A percentile compares a stretch with the other conserved stretches of the same genome.
Conservation (phyloP, 2,113 vertebrate genomes). For the Ascaphus truei region DNA sequence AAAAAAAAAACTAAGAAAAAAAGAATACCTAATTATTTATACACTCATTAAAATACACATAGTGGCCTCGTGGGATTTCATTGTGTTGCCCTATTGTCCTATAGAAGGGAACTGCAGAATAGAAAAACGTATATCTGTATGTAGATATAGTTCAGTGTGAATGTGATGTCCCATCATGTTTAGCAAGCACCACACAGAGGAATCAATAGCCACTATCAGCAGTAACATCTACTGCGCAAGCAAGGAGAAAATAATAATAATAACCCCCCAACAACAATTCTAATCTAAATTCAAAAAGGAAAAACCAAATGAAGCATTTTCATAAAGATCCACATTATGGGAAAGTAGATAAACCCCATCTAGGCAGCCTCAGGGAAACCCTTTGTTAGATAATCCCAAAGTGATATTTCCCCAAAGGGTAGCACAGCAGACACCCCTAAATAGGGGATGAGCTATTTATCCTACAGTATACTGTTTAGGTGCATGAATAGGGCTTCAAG, state of each 20-base stretch:
- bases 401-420: neutral
- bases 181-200: neutral
- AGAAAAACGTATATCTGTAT: neutral
- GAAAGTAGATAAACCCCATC: slow-evolving; percentile 22
- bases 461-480: too few species aligned
- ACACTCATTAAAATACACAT: too few species aligned
- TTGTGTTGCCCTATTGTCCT: too few species aligned
- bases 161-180: neutral
- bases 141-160: neutral
- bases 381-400: slow-evolving; percentile 12
- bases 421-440: too few species aligned
- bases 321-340: slow-evolving; percentile 32
- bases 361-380: neutral
- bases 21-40: too few species aligned
- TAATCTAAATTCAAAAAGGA: slow-evolving; percentile 31
- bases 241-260: slow-evolving; percentile 11
- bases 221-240: slow-evolving; percentile 23
- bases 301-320: slow-evolving; percentile 32
- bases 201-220: slow-evolving; percentile 33
- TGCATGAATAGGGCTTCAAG: slow-evolving; percentile 11
- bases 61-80: too few species aligned
- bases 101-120: neutral
- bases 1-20: too few species aligned
- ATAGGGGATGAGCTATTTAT: too few species aligned
- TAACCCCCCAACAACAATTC: neutral